These are phyloP conservation scores for Ormyrus rosae DNA, from an alignment of 2,888 invertebrate genomes.

Conservation along the genomic window DNA sequence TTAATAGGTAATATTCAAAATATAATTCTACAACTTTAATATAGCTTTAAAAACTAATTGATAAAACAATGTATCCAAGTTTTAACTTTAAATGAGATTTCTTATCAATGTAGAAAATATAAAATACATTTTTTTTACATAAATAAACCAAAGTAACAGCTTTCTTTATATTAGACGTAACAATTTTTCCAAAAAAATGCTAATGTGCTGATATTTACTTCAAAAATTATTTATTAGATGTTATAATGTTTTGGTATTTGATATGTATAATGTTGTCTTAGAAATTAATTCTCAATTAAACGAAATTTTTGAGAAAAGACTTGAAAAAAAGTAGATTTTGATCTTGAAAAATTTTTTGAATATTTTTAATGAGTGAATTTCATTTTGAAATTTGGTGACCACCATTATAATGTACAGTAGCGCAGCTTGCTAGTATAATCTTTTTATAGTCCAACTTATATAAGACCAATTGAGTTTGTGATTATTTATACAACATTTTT, in stretches of 20 bases:
- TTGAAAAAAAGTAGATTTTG: conserved; percentile 13
- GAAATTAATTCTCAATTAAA: conserved; percentile 2
- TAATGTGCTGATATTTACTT: not conserved
- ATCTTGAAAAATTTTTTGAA: conserved; percentile 11
- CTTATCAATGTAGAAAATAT: not conserved
- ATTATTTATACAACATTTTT: conserved; percentile 34
- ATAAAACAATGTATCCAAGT: too few species aligned
- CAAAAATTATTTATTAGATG: conserved; percentile 8
- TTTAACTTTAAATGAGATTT: conserved; percentile 1
- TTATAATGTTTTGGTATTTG: conserved; percentile 12
- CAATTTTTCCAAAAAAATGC: not conserved
- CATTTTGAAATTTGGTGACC: conserved; percentile 6
- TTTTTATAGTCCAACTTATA: conserved; percentile 7
- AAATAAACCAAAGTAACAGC: conserved; percentile 31
- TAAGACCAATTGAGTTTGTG: conserved; percentile 39
- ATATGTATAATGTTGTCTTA: not conserved
- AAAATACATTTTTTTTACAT: not conserved
- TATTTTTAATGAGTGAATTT: conserved; percentile 3
- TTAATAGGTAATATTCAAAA: not conserved
- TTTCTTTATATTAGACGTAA: conserved; percentile 11
- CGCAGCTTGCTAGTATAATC: conserved; percentile 20
- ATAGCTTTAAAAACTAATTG: too few species aligned
- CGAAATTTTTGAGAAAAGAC: not conserved
- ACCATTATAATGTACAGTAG: conserved; percentile 36
- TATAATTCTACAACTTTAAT: not conserved